Base-by-base conservation (phyloP, 2,888 invertebrate genomes). In the Athrips mouffetella region DNA sequence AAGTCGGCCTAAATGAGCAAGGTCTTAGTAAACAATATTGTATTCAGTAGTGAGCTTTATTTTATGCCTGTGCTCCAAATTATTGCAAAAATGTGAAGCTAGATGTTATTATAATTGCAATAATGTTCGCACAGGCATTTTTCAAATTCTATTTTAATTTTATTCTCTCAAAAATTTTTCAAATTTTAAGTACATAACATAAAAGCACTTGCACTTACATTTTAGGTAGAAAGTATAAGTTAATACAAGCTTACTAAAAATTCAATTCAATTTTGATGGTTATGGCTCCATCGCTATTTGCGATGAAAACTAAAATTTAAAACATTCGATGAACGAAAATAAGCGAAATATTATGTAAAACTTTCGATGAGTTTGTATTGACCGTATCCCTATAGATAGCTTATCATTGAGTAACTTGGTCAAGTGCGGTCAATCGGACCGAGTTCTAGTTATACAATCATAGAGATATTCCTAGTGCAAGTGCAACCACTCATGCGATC, bases 401-500 rank as follows among this genome's bases (percentile, higher is more conserved):
- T 7, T 25, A 40, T 15, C 8, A 16, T 21, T 3, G 20, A 11
- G 16, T 15, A 13, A 1, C 8, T 3, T 25, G 15, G 25, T 40
- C 29, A 27, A 41, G 42, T 29, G 18, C 10, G 11, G 16, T 15
- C 29, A 42, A 23, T 15, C 23, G 30, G 6, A 29, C 27, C 16
- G 29, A 18, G 42, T 29, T 8, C 18, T 42, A 42, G 31, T 44
- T 44, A 44, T 25, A 44, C 31, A 44, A 21, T 31, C 11, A 40
- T 5, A 21, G 27, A 47, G n/a, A n/a, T n/a, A n/a, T n/a, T n/a
- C n/a, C n/a, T n/a, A n/a, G 47, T 30, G 47, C 39, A 40, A 47
- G 39, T 47, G 39, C 30, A 45, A 31, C 16, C 45, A 29, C 39
- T 29, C 15, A 27, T 42, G 42, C 42, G 23, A 27, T 29, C 40